Conservation (phyloP, 2,113 vertebrate genomes). For the Lepisosteus oculatus region DNA sequence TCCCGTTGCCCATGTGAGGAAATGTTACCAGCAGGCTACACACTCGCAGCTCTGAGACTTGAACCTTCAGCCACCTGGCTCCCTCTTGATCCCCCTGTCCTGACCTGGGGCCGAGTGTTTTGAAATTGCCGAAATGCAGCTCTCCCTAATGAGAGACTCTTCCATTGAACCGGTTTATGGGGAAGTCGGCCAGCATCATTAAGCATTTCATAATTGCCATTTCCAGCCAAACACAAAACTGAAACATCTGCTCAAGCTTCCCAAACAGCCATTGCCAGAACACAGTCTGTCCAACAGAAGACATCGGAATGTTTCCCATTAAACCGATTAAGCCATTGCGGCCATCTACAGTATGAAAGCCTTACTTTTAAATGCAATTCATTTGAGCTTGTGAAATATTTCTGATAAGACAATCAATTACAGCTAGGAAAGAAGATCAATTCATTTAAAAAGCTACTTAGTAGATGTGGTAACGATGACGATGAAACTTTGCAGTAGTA, state of each 20-base stretch:
- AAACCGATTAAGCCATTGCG: neutral
- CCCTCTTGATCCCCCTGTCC: conserved; percentile 48
- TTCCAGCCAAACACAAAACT: conserved; percentile 67
- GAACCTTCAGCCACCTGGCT: conserved; percentile 20
- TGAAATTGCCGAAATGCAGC: conserved; percentile 32
- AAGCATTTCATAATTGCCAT: conserved; percentile 66
- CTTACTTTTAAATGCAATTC: too few species aligned
- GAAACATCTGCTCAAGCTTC: conserved; percentile 65
- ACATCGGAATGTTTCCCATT: neutral
- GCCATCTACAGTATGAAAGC: too few species aligned
- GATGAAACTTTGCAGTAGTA: too few species aligned
- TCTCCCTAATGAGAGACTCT: conserved; percentile 66
- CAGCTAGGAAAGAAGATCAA: too few species aligned
- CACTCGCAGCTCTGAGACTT: neutral
- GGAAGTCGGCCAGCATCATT: conserved; percentile 69
- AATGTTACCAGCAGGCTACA: too few species aligned
- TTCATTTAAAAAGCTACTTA: too few species aligned
- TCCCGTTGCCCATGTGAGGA: too few species aligned
- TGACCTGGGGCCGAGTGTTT: conserved; percentile 32
- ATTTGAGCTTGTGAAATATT: too few species aligned
- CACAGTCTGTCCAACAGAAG: neutral
- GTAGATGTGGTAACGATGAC: too few species aligned
- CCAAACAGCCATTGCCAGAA: conserved; percentile 27
- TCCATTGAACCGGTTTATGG: conserved; percentile 65
- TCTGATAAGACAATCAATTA: too few species aligned